Percentiles rank a stretch among this genome's conserved stretches.
Evolutionary conservation across 2,113 vertebrate species (phyloP).

Genomic region (Paratilapia polleni): DNA sequence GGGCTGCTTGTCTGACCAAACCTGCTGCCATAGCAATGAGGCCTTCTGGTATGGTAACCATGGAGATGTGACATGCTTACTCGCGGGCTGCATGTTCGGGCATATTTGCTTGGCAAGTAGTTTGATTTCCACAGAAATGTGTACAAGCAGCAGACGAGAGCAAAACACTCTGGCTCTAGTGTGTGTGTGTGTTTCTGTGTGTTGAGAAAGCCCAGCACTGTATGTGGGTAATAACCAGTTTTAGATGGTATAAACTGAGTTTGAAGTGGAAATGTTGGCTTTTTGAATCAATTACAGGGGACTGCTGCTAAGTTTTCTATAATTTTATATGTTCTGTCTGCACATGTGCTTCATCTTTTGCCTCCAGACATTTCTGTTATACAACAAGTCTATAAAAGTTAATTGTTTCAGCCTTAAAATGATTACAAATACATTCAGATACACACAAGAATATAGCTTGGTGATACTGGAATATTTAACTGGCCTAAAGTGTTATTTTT

Average conservation of each 20-base stretch:
- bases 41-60: constrained; percentile 53
- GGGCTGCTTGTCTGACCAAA: constrained; percentile 2
- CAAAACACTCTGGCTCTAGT: neutral
- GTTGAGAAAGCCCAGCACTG: neutral
- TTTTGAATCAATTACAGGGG: neutral
- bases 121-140: constrained; percentile 15
- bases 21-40: constrained; percentile 42
- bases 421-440: neutral
- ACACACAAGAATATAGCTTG: neutral
- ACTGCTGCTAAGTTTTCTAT: neutral
- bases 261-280: neutral
- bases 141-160: constrained; percentile 12
- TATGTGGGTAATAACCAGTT: neutral
- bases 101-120: constrained; percentile 35
- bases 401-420: neutral
- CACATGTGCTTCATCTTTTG: neutral
- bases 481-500: neutral
- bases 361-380: neutral
- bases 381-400: neutral
- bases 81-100: neutral
- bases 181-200: neutral
- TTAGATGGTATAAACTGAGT: neutral
- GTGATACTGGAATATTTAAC: neutral
- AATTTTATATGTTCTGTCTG: neutral
- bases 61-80: constrained; percentile 17